These are phyloP conservation scores for Vicugna pacos DNA, from an alignment of 2,113 vertebrate species.

Conservation along the genomic window DNA sequence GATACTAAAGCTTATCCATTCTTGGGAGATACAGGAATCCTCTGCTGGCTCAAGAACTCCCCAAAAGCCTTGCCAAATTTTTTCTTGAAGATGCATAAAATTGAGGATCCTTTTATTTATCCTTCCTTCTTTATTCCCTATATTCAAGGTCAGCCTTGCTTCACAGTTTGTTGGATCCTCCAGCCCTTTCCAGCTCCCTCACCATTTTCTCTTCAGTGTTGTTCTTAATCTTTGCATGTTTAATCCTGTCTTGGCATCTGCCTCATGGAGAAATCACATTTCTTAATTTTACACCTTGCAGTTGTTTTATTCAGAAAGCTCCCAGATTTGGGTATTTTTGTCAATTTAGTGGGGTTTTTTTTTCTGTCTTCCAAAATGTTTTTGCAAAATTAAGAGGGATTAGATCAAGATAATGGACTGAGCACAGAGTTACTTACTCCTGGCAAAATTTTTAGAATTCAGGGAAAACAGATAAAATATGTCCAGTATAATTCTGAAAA, in stretches of 20 bases:
- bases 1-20: not conserved
- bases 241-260: not conserved
- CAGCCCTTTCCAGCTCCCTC: not conserved
- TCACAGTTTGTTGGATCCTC: too few species aligned
- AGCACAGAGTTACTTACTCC: not conserved
- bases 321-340: not conserved
- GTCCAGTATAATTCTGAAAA: not conserved
- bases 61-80: not conserved
- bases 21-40: not conserved
- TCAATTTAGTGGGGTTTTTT: not conserved
- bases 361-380: not conserved
- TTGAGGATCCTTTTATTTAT: not conserved
- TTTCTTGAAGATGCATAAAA: not conserved
- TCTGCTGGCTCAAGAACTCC: not conserved
- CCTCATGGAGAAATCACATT: not conserved
- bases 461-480: not conserved
- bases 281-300: not conserved
- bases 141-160: not conserved
- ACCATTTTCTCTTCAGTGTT: not conserved
- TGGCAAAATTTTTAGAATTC: not conserved
- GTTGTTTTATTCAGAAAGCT: not conserved
- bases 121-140: not conserved
- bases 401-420: not conserved
- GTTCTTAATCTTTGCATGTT: not conserved
- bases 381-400: not conserved